These are phyloP conservation scores for Tenebrio molitor DNA, from an alignment of 1,140 invertebrate genomes.

Conservation along the genomic window DNA sequence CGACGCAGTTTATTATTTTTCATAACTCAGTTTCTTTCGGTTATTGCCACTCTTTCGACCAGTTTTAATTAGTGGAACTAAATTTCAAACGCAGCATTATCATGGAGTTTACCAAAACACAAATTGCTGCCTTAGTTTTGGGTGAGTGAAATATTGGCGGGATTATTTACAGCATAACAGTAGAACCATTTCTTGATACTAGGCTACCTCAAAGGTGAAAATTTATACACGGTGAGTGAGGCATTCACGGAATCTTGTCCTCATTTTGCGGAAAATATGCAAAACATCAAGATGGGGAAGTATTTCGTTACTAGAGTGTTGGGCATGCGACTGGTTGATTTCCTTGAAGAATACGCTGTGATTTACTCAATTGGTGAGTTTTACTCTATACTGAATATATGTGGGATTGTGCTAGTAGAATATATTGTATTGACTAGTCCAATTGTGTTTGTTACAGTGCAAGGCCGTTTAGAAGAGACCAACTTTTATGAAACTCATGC, in stretches of 20 bases:
- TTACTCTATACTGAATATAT: too few relatives aligned
- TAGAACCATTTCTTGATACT: neutral
- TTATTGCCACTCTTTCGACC: too few relatives aligned
- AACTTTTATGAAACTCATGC: constrained; percentile 8
- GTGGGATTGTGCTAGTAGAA: too few relatives aligned
- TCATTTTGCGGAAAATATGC: neutral
- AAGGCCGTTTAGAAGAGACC: constrained; percentile 32
- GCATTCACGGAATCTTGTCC: constrained; percentile 4
- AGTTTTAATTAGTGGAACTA: too few relatives aligned
- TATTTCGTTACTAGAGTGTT: constrained; percentile 14
- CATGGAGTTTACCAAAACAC: constrained; percentile 26
- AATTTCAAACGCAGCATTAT: too few relatives aligned
- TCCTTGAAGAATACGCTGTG: constrained; percentile 11
- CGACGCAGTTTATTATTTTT: too few relatives aligned
- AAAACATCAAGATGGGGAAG: constrained; percentile 21
- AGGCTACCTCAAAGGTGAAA: constrained; percentile 27
- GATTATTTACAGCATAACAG: neutral
- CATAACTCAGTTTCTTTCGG: neutral
- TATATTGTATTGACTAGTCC: too few relatives aligned
- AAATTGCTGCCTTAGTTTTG: constrained; percentile 33
- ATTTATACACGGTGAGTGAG: neutral
- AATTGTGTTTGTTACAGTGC: constrained; percentile 21
- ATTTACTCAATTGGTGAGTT: constrained; percentile 24
- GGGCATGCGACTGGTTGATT: constrained; percentile 23
- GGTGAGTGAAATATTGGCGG: constrained; percentile 17